Percentiles rank a stretch among this genome's conserved stretches.
phyloP scores from a whole-genome alignment of 1,140 invertebrate genomes.

The Goniozus legneri region DNA sequence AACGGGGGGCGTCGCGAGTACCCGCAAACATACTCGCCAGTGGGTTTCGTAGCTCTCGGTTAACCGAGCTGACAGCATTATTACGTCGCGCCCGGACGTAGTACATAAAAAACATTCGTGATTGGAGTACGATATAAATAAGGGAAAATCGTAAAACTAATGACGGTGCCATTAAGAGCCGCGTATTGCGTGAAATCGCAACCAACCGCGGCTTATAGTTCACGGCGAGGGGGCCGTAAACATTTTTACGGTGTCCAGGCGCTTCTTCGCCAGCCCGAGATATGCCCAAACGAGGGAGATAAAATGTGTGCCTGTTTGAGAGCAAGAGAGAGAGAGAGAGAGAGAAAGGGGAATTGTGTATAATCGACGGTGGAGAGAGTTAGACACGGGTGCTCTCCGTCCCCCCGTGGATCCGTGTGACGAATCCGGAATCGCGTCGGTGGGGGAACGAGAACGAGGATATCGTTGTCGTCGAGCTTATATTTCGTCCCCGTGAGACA shows the following conservation, averaged over 20 bases:
- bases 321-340: no score
- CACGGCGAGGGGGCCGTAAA: constrained; percentile 23
- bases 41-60: background rate
- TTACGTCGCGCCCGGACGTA: constrained; percentile 21
- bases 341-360: background rate
- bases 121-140: constrained; percentile 30
- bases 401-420: no score
- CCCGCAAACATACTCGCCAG: no score
- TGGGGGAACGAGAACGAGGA: no score
- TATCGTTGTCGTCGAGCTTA: no score
- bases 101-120: constrained; percentile 20
- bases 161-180: constrained; percentile 34
- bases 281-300: background rate
- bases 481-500: no score
- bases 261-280: background rate
- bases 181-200: constrained; percentile 22
- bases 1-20: no score
- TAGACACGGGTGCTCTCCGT: no score
- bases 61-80: constrained; percentile 25
- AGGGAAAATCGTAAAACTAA: constrained; percentile 34
- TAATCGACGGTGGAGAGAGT: no score
- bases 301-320: background rate
- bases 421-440: no score
- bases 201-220: constrained; percentile 21
- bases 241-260: constrained; percentile 23